Base-by-base conservation (phyloP, 37 sponge, comb jelly and placozoan genomes). In the Mnemiopsis leidyi region DNA sequence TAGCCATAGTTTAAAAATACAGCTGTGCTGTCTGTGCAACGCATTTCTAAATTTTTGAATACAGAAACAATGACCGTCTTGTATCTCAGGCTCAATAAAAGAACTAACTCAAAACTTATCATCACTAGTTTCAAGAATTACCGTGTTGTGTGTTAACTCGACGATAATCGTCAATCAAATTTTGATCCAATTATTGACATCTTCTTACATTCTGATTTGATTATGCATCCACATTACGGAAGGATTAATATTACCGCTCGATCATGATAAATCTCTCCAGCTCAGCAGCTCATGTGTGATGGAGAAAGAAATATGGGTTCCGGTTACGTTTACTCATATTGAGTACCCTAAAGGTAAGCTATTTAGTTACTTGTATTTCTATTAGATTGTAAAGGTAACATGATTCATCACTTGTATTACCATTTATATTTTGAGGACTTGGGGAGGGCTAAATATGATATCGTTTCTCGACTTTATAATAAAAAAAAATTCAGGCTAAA, bases 271-370 rank as follows among this genome's bases (percentile, higher is more conserved):
- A 3, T 23, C 5, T 25, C 3, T 71, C 20, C 73, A 71, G 25
- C 20, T n/a, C 25, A 71, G 73, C 73, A 23, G 25, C 68, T 21
- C 68, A 71, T 71, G 79, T 26, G 36, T 34, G 1, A 77, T 77
- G 79, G 79, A 77, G 3, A 32, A 26, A 3, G 36, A 77, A 1
- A n/a, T 40, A 40, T 85, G 90, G 90, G 61, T 40, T 20, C 90
- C 90, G 23, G 90, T 85, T 1, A 85, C 90, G 7, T 85, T 85
- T 39, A 85, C 90, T 3, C 90, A 85, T 26, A 37, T 85, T 20
- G 90, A 85, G 39, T 85, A 85, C 29, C 90, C 40, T 36, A 85
- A 85, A 39, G 90, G 90, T 85, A 85, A 5, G 79, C 33, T 34
- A 18, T 48, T 18, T 5, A 48, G 61, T 18, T 48, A 48, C 13